Percentiles rank a stretch among this genome's conserved stretches.
phyloP scores from a whole-genome alignment of 2,888 invertebrate genomes.

The Eumerus sabulonum region DNA sequence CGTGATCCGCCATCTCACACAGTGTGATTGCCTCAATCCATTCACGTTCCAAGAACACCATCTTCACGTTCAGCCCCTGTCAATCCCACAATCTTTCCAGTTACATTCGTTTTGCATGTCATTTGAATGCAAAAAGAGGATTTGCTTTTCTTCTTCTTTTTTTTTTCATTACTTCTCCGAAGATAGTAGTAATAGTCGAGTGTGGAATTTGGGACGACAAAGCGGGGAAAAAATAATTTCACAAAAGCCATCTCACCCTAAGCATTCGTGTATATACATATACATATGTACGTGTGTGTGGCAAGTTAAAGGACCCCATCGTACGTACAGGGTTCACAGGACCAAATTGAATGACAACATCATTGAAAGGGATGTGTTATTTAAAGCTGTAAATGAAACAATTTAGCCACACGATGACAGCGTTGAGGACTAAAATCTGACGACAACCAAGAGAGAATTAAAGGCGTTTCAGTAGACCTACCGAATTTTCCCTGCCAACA shows the following conservation, averaged over 20 bases:
- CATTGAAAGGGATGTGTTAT: slow-evolving; percentile 68
- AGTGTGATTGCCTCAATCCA: slow-evolving; percentile 61
- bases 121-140: slow-evolving; percentile 70
- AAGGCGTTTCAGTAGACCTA: no score
- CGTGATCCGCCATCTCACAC: slow-evolving; percentile 46
- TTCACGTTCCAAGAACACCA: slow-evolving; percentile 23
- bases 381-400: slow-evolving; percentile 68
- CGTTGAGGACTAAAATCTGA: not conserved
- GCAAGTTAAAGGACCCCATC: slow-evolving; percentile 26
- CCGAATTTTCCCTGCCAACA: no score
- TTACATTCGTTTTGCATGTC: slow-evolving; percentile 71
- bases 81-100: slow-evolving; percentile 67
- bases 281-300: slow-evolving; percentile 6
- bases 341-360: slow-evolving; percentile 60
- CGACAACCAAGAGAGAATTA: no score
- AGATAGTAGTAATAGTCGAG: slow-evolving; percentile 54
- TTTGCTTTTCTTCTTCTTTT: no score
- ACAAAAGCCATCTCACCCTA: slow-evolving; percentile 32
- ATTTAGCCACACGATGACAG: slow-evolving; percentile 55
- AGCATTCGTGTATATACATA: no score
- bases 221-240: slow-evolving; percentile 36
- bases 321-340: slow-evolving; percentile 26
- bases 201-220: not conserved
- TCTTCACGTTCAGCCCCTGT: slow-evolving; percentile 48
- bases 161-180: slow-evolving; percentile 1